Evolutionary conservation across 2,888 invertebrate genomes (phyloP), one percentile per base, ranked within the genome.

Genomic region (Pterobdella sp.): DNA sequence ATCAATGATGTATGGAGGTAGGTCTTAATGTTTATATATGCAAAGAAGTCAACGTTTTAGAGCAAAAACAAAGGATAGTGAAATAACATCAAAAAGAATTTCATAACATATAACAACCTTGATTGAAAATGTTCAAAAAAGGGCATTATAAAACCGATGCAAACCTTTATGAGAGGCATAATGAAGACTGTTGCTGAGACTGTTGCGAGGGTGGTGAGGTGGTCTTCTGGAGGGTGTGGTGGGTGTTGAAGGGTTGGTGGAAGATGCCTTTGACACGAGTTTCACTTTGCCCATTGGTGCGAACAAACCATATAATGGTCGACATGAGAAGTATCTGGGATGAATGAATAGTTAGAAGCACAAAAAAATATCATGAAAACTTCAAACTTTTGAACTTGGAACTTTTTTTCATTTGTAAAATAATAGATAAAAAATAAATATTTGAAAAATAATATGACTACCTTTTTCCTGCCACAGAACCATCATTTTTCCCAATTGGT

Each of bases 401-500:
- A n/a, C n/a, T n/a, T n/a, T n/a, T n/a, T n/a, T n/a, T n/a, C n/a
- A n/a, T n/a, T n/a, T n/a, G n/a, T n/a, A n/a, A n/a, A n/a, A n/a
- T n/a, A n/a, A n/a, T n/a, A n/a, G n/a, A n/a, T n/a, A n/a, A n/a
- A n/a, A n/a, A n/a, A n/a, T 2, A 32, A 1, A 2, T 35, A 32
- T n/a, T 34, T n/a, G 35, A 31, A 34, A 2, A 36, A 67, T 34
- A 35, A 22, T 10, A 68, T 36, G 52, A 73, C 34, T 84, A 95
- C 93, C 93, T 90, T 65, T 78, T 78, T 7, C 78, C 78, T 52
- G 77, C 77, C 1, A 78, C 78, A 18, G 78, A 71, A 74, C 97
- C 96, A 82, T 97, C 94, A 84, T 97, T 96, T 85, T 96, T 96
- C 72, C 97, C 97, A 75, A 90, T 85, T 0, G 93, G 90, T 77